These are phyloP conservation scores for Philaethria dido DNA, from an alignment of 2,888 invertebrate genomes.

Conservation along the genomic window DNA sequence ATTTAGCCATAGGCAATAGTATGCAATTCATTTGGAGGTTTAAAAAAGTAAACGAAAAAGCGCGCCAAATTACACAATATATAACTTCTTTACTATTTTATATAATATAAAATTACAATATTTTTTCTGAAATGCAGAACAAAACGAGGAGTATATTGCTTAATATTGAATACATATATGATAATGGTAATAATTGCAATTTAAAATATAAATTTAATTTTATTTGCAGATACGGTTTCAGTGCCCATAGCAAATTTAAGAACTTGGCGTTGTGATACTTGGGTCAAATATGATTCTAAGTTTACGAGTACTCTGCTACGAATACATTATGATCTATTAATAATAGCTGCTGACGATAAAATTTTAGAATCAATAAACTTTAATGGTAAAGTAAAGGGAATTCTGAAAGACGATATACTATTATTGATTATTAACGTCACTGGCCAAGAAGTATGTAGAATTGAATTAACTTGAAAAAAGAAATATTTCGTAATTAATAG, in stretches of 20 bases:
- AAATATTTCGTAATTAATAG: no score
- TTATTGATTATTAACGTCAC: slow-evolving; percentile 57
- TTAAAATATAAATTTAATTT: not conserved
- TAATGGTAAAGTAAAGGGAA: slow-evolving; percentile 65
- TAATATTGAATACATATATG: not conserved
- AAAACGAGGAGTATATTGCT: slow-evolving; percentile 6
- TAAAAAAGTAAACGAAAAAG: not conserved
- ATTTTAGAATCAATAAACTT: slow-evolving; percentile 67
- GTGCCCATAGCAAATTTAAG: slow-evolving; percentile 63
- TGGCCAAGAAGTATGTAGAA: slow-evolving; percentile 55
- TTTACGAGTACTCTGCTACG: slow-evolving; percentile 50
- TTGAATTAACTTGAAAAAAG: no score
- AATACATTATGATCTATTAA: slow-evolving; percentile 62
- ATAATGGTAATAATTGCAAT: not conserved
- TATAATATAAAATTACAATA: no score
- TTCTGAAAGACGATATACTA: slow-evolving; percentile 66
- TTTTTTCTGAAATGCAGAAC: not conserved
- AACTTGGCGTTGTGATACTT: slow-evolving; percentile 60
- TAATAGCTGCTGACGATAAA: slow-evolving; percentile 59
- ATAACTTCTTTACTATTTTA: not conserved
- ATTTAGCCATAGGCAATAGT: no score
- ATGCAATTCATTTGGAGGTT: not conserved
- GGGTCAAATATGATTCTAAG: slow-evolving; percentile 59
- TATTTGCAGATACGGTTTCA: slow-evolving; percentile 28
- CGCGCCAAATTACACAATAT: not conserved